Base-by-base conservation (phyloP, 2,888 invertebrate species). In the Hirtodrosophila cameraria region DNA sequence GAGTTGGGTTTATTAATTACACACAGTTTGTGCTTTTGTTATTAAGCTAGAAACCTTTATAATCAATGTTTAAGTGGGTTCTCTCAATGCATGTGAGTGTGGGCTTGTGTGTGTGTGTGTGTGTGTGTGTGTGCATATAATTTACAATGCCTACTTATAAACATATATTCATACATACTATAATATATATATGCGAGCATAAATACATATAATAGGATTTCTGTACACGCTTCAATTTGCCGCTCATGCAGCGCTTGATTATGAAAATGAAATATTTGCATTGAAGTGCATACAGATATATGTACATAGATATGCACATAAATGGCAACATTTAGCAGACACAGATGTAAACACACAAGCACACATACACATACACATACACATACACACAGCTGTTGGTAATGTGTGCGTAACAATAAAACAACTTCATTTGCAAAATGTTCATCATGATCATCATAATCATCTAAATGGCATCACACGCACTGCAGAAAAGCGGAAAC, bases 251-350 rank as follows among this genome's bases (percentile, higher is more conserved):
- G 31, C 36, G 49, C 45, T 49, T 63, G 73, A 77, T 76, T 58
- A 66, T 79, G 78, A 67, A 55, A 84, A 81, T 81, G 75, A 77
- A 65, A 65, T 84, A 77, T 75, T 75, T 78, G 75, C 74, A 62
- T 80, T 59, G 31, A 65, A 69, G 45, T 46, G 41, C 55, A 57
- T 43, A 48, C 48, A 57, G 23, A 49, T 33, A 38, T n/a, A n/a
- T n/a, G 45, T 46, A 38, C 55, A 57, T 43, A 48, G 43, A 57
- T 16, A 49, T 33, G 33, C 38, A 53, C 18, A 38, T 45, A 31
- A 31, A 30, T 23, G 13, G 12, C 25, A 16, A 5, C 46, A 43
- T 25, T 49, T 25, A 38, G 13, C n/a, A 18, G 25, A 11, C 25
- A 52, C 36, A 54, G 30, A 18, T 35, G 45, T 36, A 35, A 20